Conservation (phyloP, 2,797 vertebrate species). For the Xiphorhynchus erythropygius region DNA sequence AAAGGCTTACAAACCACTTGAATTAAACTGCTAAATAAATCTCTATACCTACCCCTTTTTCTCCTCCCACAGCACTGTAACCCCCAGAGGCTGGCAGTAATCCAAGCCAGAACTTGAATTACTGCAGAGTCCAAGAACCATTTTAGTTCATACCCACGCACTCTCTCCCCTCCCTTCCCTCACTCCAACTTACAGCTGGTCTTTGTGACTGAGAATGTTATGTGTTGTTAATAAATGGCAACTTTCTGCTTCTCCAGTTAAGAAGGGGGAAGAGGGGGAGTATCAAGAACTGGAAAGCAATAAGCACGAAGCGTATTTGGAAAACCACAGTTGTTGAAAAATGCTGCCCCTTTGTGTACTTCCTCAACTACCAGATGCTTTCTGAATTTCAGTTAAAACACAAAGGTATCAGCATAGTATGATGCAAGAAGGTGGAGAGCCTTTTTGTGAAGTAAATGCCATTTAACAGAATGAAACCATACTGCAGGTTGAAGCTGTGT, state of each 20-base stretch:
- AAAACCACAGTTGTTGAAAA: neutral
- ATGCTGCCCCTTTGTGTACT: accelerated
- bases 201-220: neutral
- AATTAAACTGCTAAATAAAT: conserved; percentile 39
- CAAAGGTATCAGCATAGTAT: neutral
- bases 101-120: neutral
- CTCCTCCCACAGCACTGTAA: neutral
- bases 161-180: neutral
- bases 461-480: neutral
- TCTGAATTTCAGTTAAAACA: neutral
- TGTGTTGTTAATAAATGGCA: neutral
- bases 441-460: neutral
- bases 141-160: neutral
- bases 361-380: neutral
- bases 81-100: conserved; percentile 4
- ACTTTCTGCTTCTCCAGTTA: neutral
- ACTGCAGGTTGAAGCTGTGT: neutral
- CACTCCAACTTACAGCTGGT: neutral
- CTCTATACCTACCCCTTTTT: neutral
- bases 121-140: neutral
- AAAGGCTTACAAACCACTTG: conserved; percentile 30
- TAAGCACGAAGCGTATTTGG: neutral
- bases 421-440: neutral
- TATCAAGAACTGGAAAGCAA: neutral
- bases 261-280: neutral